Base-by-base conservation (phyloP, 2,797 vertebrate genomes). In the Petrocephalus sullivani region DNA sequence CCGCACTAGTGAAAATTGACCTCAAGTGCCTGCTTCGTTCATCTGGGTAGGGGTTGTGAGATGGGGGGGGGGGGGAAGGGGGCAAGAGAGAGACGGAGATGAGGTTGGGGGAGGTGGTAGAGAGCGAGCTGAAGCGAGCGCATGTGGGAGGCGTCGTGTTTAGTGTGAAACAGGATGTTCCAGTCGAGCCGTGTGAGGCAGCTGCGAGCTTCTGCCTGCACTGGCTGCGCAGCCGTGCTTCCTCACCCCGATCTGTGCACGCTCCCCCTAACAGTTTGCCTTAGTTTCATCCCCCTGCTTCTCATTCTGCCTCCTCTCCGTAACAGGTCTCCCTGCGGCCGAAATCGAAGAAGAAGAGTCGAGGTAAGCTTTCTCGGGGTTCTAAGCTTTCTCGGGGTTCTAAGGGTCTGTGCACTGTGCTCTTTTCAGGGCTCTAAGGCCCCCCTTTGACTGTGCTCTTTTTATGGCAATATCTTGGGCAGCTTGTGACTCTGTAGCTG, bases 281-380 rank as follows among this genome's bases (percentile, higher is more conserved):
- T 16, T 16, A 0, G 4, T n/a, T n/a, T 85, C 82, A 61, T 92
- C 90, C 93, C 89, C 67, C 82, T 71, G 83, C 89, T n/a, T 88
- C 89, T 94, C 93, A 93, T 93, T 94, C 92, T 95, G 92, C 91
- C 94, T 93, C 87, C 88, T 21, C 46, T 85, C 46, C 71, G 88
- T 56, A 91, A 90, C 94, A 99, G 98, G 97, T 99, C 94, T 97
- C 97, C 89, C 96, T 99, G 91, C 96, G 98, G 92, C 96, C 97
- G 94, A 98, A 98, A 94, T 93, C 96, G 89, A 98, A 96, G 95
- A 98, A 95, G 95, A 98, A 97, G 95, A 96, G 92, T 93, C 94
- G 95, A 96, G 97, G 97, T 88, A 71, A 88, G 88, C 23, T 64
- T 4, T 41, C 28, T 28, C 28, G 0, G 28, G 28, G 28, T 28